Conservation (phyloP, 2,113 vertebrate species). For the Nothobranchius kuhntae region DNA sequence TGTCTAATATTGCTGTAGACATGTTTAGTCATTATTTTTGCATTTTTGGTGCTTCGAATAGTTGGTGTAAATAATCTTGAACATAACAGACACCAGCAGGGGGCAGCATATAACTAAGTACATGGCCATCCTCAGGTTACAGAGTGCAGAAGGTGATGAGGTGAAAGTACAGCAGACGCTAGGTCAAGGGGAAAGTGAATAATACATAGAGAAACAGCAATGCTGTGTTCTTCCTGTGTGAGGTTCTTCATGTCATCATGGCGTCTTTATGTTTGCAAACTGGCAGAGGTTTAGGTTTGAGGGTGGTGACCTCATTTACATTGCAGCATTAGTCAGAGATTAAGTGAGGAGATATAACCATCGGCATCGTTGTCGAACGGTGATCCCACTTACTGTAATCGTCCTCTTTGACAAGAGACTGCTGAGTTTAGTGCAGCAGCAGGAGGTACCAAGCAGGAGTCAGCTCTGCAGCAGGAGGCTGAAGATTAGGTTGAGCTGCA, state of each 20-base stretch:
- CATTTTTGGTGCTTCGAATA: no score
- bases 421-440: constrained; percentile 21
- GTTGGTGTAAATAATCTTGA: no score
- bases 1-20: no score
- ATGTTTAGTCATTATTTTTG: no score
- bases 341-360: constrained; percentile 27
- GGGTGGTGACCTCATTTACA: constrained; percentile 47
- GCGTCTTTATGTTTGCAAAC: not conserved
- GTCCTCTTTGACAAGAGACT: constrained; percentile 27
- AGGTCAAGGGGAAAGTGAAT: not conserved
- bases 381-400: constrained; percentile 27
- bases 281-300: not conserved
- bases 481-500: constrained; percentile 52
- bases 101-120: constrained; percentile 57
- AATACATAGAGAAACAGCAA: constrained; percentile 4
- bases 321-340: constrained; percentile 33
- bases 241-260: not conserved
- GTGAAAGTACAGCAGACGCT: not conserved
- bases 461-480: constrained; percentile 38
- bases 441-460: constrained; percentile 26
- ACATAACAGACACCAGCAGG: constrained; percentile 36
- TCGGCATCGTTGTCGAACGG: constrained; percentile 21
- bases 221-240: not conserved
- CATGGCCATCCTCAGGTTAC: not conserved
- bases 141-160: constrained; percentile 1